These are phyloP conservation scores for Oryzias dopingdopingensis DNA, from an alignment of 2,797 vertebrate species.

Conservation along the genomic window DNA sequence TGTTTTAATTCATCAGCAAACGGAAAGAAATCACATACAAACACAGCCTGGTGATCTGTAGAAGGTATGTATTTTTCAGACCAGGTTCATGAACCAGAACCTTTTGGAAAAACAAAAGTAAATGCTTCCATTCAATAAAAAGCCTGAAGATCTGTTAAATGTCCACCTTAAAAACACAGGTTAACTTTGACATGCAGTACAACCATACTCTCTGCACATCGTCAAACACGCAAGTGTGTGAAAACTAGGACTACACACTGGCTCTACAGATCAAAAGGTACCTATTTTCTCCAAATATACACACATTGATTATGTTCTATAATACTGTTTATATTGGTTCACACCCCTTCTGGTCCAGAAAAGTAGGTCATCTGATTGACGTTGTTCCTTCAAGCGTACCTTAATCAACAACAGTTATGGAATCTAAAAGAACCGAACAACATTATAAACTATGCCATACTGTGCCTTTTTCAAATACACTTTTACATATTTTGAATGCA, in stretches of 20 bases:
- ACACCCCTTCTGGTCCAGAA: slow-evolving; percentile 75
- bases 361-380: slow-evolving; percentile 80
- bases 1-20: slow-evolving; percentile 58
- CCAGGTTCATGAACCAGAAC: slow-evolving; percentile 60
- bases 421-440: slow-evolving; percentile 81
- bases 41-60: slow-evolving; percentile 55
- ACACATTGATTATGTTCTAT: slow-evolving; percentile 81
- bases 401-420: slow-evolving; percentile 74
- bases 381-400: slow-evolving; percentile 74
- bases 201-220: slow-evolving; percentile 83
- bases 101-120: slow-evolving; percentile 48
- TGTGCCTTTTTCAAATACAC: slow-evolving; percentile 76
- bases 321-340: slow-evolving; percentile 80
- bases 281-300: slow-evolving; percentile 82
- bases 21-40: slow-evolving; percentile 64
- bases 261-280: slow-evolving; percentile 81
- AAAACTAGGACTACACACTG: slow-evolving; percentile 81
- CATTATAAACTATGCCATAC: slow-evolving; percentile 82
- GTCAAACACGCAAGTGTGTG: slow-evolving; percentile 81
- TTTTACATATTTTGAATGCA: slow-evolving; percentile 78
- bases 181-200: slow-evolving; percentile 84
- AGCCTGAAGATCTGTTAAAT: slow-evolving; percentile 76
- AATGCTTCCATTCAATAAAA: slow-evolving; percentile 70
- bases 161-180: slow-evolving; percentile 82
- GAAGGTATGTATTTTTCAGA: slow-evolving; percentile 66